These are phyloP conservation scores for Paracanthobrama guichenoti DNA, from an alignment of 2,113 vertebrate species.

Conservation along the genomic window DNA sequence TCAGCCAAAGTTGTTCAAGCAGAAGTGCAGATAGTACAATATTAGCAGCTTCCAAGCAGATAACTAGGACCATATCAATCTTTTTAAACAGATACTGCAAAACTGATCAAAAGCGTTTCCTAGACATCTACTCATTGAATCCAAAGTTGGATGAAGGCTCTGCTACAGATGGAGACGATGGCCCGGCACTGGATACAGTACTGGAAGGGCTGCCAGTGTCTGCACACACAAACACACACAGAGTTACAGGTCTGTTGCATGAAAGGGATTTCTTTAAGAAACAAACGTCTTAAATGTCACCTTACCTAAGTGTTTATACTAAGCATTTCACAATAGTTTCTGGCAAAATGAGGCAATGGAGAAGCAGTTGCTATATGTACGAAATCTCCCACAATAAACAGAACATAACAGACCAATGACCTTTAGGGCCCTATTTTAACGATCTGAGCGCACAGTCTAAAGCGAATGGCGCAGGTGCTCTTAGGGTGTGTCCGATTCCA, in stretches of 20 bases:
- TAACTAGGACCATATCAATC: background rate
- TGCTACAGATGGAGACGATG: constrained; percentile 82
- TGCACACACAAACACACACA: constrained; percentile 63
- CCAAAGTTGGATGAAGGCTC: constrained; percentile 78
- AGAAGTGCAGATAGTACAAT: constrained; percentile 33
- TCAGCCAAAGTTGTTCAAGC: constrained; percentile 8
- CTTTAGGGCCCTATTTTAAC: no score
- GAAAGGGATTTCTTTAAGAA: no score
- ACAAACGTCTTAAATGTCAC: no score
- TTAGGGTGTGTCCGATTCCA: no score
- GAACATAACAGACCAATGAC: no score
- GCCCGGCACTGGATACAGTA: constrained; percentile 87
- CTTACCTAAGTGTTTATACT: no score
- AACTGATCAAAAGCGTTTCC: background rate
- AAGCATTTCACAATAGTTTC: no score
- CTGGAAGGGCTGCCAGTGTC: constrained; percentile 88
- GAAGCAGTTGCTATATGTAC: no score
- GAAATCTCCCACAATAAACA: no score
- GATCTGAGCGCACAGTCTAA: no score
- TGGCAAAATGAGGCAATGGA: no score
- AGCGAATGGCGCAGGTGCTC: no score
- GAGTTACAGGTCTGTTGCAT: background rate
- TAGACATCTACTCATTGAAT: constrained; percentile 64
- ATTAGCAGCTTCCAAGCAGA: constrained; percentile 3
- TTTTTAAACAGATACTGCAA: background rate